Percentiles rank a stretch among this genome's conserved stretches.
These are phyloP conservation scores for Drosophila ficusphila DNA, from an alignment of 1,140 invertebrate genomes.

Conservation along the genomic window DNA sequence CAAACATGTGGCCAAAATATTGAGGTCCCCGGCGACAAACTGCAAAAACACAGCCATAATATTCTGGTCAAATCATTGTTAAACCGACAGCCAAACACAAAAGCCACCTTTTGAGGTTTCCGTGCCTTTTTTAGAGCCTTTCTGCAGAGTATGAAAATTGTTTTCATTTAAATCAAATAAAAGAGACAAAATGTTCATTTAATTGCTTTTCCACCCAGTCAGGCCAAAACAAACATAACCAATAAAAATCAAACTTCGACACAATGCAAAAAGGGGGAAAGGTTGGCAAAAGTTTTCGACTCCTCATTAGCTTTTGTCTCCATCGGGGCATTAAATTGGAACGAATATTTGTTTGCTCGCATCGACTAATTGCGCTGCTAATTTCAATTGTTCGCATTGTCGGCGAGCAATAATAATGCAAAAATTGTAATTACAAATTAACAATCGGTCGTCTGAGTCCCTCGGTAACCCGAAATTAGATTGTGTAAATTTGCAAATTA, in stretches of 20 bases:
- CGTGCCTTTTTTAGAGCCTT: conserved; percentile 21
- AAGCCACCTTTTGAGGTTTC: conserved; percentile 78
- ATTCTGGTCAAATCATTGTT: conserved; percentile 61
- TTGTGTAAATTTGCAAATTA: conserved; percentile 69
- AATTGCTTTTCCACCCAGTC: conserved; percentile 56
- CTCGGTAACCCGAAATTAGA: conserved; percentile 50
- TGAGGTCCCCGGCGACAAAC: conserved; percentile 60
- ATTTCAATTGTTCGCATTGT: conserved; percentile 78
- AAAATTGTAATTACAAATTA: conserved; percentile 83
- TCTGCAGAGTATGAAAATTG: conserved; percentile 56
- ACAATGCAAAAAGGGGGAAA: conserved; percentile 20
- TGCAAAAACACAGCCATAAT: conserved; percentile 52
- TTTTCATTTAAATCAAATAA: conserved; percentile 71
- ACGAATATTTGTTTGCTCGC: conserved; percentile 37
- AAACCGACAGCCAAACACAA: conserved; percentile 76
- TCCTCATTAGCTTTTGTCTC: conserved; percentile 72
- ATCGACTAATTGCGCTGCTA: conserved; percentile 78
- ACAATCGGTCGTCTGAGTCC: conserved; percentile 50
- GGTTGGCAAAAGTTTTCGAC: conserved; percentile 23
- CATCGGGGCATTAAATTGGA: conserved; percentile 21
- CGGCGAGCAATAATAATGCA: conserved; percentile 65
- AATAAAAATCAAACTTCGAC: conserved; percentile 44
- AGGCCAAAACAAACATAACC: conserved; percentile 15
- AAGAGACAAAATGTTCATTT: conserved; percentile 67
- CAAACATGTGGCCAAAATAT: conserved; percentile 55